These are phyloP conservation scores for Monodelphis domestica DNA, from an alignment of 2,797 vertebrate genomes.

Conservation along the genomic window DNA sequence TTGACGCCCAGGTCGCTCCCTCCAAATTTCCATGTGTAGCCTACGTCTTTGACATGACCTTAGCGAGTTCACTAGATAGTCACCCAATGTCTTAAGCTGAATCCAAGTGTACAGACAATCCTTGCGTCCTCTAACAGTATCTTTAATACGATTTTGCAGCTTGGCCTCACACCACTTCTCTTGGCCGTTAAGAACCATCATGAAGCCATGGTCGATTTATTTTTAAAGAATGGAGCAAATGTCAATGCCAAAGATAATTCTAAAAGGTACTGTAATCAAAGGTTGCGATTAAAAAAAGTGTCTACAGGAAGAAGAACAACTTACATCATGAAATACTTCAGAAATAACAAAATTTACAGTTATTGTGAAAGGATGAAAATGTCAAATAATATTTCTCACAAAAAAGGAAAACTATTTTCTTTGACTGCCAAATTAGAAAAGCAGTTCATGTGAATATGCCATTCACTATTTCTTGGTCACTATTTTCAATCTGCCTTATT, in stretches of 20 bases:
- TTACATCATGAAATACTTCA: too few relatives aligned
- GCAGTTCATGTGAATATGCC: too few relatives aligned
- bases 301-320: background rate
- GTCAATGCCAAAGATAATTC: constrained; percentile 85
- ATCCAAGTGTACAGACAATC: background rate
- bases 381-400: too few relatives aligned
- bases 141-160: constrained; percentile 83
- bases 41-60: background rate
- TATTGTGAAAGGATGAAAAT: too few relatives aligned
- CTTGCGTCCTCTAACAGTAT: constrained; percentile 26
- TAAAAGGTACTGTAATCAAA: constrained; percentile 80
- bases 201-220: constrained; percentile 90
- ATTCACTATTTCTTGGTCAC: too few relatives aligned
- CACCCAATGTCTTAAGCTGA: background rate
- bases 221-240: constrained; percentile 89
- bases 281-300: background rate
- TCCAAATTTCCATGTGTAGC: background rate
- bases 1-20: background rate
- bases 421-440: too few relatives aligned
- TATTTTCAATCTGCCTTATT: too few relatives aligned
- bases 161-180: constrained; percentile 90
- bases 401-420: too few relatives aligned
- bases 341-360: too few relatives aligned
- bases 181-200: constrained; percentile 91
- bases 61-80: too few relatives aligned